Base-by-base conservation (phyloP, 2,797 vertebrate genomes). In the Lithobates sylvaticus region DNA sequence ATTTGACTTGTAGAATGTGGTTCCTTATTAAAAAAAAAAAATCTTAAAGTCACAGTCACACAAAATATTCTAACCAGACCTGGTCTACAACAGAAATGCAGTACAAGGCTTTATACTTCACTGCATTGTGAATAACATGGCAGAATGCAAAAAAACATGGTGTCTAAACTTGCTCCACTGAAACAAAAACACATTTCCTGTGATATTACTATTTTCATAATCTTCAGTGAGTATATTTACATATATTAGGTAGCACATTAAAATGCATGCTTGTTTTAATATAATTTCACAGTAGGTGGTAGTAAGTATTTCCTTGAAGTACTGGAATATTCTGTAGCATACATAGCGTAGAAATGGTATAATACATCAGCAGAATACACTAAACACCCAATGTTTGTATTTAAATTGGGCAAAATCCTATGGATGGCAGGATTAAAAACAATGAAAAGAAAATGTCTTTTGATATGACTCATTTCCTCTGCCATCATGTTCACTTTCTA, bases 231-330 rank as follows among this genome's bases (percentile, higher is more conserved):
- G 72, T 71, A 78, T 44, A 77, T 78, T 84, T 84, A 73, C 83
- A 84, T 84, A 84, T 71, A 77, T 78, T 84, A 65, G 47, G 34
- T 54, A 29, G 47, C 27, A 21, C 36, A 65, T 64, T 70, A 54
- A 50, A 78, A 72, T 69, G 67, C 68, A 84, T n/a, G 36, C 76
- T 84, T 78, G 76, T 78, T 84, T 77, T 84, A 84, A 78, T 78
- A 78, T 71, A 68, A 29, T 78, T 78, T 78, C 75, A 84, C 83
- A 84, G 83, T 78, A 84, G 83, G 83, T 44, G 39, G 34, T 69
- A 73, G 34, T 73, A 78, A 84, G 83, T 84, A 78, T 84, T 71
- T 36, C 69, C 50, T 84, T 84, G 68, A 84, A 78, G 75, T 78
- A 78, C 75, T 74, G 77, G 54, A 58, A 78, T 68, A 36, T 85